Base-by-base conservation (phyloP, 2,113 vertebrate genomes). In the Sterna hirundo region DNA sequence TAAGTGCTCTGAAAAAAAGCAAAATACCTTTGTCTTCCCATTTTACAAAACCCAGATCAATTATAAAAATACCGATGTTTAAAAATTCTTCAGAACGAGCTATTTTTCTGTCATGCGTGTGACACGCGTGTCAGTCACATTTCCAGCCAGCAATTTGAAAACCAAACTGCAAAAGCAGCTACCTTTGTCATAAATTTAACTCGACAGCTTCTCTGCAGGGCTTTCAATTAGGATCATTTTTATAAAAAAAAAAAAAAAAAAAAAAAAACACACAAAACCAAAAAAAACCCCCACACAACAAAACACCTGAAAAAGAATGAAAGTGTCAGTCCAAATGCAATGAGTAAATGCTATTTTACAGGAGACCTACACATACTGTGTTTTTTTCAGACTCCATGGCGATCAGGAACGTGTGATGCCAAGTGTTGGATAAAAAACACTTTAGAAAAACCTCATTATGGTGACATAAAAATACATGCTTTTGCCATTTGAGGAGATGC, bases 101-200 rank as follows among this genome's bases (percentile, higher is more conserved):
- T 71, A 49, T 71, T 93, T 83, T 20, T 71, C 66, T 78, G 68
- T 86, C 90, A 76, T 0, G 11, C 44, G 6, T 9, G n/a, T 64
- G 42, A 38, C 20, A 40, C 0, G 0, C 3, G 0, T 64, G 93
- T 94, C 60, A 92, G 68, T 95, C 89, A 86, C 32, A 78, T 46
- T 96, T 92, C 62, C 74, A 96, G 58, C 23, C 34, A 5, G 29
- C 21, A 86, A 23, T 84, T 51, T 90, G 52, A 84, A 94, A 72
- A 40, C 83, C 69, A n/a, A 47, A 58, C 57, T 88, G 65, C 83
- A 77, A 79, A 91, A 83, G 26, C 60, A 92, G 47, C 55, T 80
- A 23, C 42, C 52, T 95, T 83, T 90, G 38, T 83, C 60, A 86
- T 69, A 46, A 90, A 95, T 95, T 96, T 42, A 90, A 83, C 32